Evolutionary conservation across 2,113 vertebrate genomes (phyloP).

Genomic region (Illadopsis cleaveri): DNA sequence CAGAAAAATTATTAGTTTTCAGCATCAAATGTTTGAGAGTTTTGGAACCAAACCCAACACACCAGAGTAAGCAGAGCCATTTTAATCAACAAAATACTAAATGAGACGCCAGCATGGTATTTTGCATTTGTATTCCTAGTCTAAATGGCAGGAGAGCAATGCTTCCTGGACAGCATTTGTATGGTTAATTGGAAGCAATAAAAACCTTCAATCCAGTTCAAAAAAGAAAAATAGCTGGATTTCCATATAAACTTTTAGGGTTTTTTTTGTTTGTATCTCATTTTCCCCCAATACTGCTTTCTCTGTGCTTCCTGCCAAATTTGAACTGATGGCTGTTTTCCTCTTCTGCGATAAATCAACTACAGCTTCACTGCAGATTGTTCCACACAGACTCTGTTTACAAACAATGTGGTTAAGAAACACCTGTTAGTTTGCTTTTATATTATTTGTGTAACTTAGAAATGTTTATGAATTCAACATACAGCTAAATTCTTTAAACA

Average conservation of each 20-base stretch:
- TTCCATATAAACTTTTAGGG: background rate
- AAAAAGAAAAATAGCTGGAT: background rate
- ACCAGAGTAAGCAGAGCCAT: background rate
- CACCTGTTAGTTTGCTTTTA: background rate
- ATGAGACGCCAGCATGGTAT: background rate
- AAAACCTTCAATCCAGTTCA: background rate
- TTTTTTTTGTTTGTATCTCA: background rate
- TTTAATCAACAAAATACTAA: background rate
- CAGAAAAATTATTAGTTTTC: background rate
- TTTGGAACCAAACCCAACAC: background rate
- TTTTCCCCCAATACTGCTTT: background rate
- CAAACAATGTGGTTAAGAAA: background rate
- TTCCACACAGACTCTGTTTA: background rate
- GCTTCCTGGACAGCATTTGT: background rate
- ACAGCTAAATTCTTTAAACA: background rate
- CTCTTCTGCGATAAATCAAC: background rate
- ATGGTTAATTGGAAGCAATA: background rate
- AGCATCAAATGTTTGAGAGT: background rate
- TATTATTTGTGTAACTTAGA: background rate
- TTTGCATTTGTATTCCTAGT: background rate
- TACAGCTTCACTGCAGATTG: background rate
- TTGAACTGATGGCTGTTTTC: background rate
- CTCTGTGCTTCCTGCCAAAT: background rate
- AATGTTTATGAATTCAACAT: background rate
- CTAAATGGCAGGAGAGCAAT: background rate